Evolutionary conservation across 1,140 invertebrate genomes (phyloP).

Genomic region (Limonius californicus): DNA sequence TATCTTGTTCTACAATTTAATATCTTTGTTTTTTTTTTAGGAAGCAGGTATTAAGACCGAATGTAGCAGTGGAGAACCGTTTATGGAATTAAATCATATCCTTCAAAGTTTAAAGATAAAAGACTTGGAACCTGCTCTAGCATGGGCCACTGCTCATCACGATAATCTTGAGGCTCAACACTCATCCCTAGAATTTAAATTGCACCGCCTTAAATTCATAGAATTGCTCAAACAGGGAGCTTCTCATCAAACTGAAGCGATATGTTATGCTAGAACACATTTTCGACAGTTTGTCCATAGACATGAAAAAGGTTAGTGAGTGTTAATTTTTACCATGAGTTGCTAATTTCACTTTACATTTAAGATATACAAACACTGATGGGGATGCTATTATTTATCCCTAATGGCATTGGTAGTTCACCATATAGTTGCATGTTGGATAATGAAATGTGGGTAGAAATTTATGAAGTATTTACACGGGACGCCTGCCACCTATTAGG

Average conservation of each 20-base stretch:
- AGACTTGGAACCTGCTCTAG: conserved; percentile 76
- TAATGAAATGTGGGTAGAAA: conserved; percentile 73
- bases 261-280: conserved; percentile 80
- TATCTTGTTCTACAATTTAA: neutral
- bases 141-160: conserved; percentile 67
- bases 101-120: conserved; percentile 73
- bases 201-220: conserved; percentile 62
- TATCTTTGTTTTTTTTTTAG: conserved; percentile 46
- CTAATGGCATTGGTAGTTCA: conserved; percentile 73
- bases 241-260: conserved; percentile 68
- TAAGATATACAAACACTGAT: conserved; percentile 80
- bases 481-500: conserved; percentile 90
- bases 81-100: conserved; percentile 81
- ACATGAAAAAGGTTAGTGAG: conserved; percentile 85
- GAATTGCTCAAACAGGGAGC: conserved; percentile 61
- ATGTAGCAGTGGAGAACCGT: conserved; percentile 72
- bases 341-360: too few species aligned
- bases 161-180: conserved; percentile 61
- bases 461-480: conserved; percentile 81
- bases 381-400: conserved; percentile 81
- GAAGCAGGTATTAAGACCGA: conserved; percentile 71
- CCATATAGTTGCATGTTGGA: conserved; percentile 79
- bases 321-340: too few species aligned
- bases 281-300: conserved; percentile 78
- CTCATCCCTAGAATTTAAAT: conserved; percentile 82